A percentile compares a stretch with the other conserved stretches of the same genome.
These are phyloP conservation scores for Phrixothrix hirtus DNA, from an alignment of 2,888 invertebrate species.

Conservation along the genomic window DNA sequence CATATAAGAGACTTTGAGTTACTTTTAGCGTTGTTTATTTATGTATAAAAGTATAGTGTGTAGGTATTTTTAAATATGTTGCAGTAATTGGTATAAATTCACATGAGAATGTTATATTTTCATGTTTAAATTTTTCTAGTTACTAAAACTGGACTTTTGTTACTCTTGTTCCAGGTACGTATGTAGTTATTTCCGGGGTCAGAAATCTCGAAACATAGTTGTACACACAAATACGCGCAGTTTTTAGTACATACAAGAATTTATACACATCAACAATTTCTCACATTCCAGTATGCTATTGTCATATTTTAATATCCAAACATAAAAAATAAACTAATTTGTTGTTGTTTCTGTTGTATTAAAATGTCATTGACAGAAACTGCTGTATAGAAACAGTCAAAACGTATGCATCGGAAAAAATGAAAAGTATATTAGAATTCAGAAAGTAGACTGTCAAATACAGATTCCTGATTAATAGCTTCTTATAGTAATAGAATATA, in stretches of 20 bases:
- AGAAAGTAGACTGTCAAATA: conserved; percentile 35
- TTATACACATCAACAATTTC: conserved; percentile 5
- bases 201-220: conserved; percentile 19
- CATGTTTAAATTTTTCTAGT: conserved; percentile 7
- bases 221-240: conserved; percentile 7
- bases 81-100: conserved; percentile 11
- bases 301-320: too few relatives aligned
- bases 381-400: background rate
- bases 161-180: conserved; percentile 6
- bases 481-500: conserved; percentile 36
- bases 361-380: background rate
- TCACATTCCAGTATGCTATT: too few relatives aligned
- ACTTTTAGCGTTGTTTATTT: too few relatives aligned
- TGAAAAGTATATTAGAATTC: conserved; percentile 38
- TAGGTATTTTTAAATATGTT: conserved; percentile 6
- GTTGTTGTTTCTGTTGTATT: background rate
- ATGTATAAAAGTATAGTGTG: too few relatives aligned
- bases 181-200: conserved; percentile 21
- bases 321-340: too few relatives aligned
- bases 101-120: conserved; percentile 6
- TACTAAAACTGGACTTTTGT: conserved; percentile 16
- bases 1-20: too few relatives aligned
- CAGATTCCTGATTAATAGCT: conserved; percentile 38
- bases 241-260: conserved; percentile 7
- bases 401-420: conserved; percentile 2